Evolutionary conservation across 2,797 vertebrate species (phyloP).

Genomic region (Scyliorhinus canicula): DNA sequence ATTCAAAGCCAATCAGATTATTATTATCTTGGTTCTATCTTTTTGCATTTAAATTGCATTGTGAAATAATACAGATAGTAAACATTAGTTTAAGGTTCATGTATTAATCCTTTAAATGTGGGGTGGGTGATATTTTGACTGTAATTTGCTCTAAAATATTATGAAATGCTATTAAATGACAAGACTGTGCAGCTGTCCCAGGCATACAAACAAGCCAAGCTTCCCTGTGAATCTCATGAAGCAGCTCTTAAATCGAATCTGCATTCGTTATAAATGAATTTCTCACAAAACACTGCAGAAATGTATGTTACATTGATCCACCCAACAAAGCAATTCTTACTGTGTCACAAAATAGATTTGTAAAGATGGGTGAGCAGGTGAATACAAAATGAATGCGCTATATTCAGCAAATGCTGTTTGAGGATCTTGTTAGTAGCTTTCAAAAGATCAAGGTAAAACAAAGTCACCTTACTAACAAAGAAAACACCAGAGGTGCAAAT

Average conservation of each 20-base stretch:
- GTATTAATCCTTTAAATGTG: background rate
- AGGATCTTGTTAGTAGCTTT: constrained; percentile 42
- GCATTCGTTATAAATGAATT: constrained; percentile 30
- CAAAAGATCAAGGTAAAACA: constrained; percentile 1
- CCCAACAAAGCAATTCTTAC: constrained; percentile 35
- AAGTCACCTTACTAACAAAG: background rate
- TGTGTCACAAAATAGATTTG: constrained; percentile 24
- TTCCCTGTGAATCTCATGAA: constrained; percentile 31
- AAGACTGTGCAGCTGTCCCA: background rate
- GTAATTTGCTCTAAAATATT: constrained; percentile 10
- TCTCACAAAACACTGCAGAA: constrained; percentile 29
- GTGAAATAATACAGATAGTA: background rate
- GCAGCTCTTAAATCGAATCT: constrained; percentile 39
- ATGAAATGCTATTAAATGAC: background rate
- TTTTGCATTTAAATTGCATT: background rate
- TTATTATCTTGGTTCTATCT: background rate
- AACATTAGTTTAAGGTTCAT: background rate
- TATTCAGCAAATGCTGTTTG: constrained; percentile 42
- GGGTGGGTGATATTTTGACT: background rate
- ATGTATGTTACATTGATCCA: background rate
- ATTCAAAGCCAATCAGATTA: background rate
- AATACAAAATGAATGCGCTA: background rate
- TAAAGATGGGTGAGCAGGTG: constrained; percentile 40
- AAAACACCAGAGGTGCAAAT: background rate
- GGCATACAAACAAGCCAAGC: background rate